These are phyloP conservation scores for Flabesymbios commensalis DNA, from an alignment of 2,888 invertebrate species.

Conservation along the genomic window DNA sequence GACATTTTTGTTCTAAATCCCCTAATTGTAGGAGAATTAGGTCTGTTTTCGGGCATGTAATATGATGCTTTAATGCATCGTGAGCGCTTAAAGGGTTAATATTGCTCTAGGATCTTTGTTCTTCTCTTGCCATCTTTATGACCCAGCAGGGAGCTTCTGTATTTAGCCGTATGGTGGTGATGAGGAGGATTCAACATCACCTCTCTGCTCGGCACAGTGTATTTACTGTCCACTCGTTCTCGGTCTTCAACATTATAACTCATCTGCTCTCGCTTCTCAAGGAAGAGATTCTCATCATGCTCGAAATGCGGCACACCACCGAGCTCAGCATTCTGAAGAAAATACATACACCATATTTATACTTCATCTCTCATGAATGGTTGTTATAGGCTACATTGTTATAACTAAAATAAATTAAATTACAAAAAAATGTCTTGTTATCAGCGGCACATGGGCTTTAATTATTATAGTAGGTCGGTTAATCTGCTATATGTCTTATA, in stretches of 20 bases:
- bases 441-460: too few species aligned
- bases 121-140: constrained; percentile 24
- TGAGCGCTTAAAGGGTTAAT: too few species aligned
- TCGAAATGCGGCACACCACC: constrained; percentile 58
- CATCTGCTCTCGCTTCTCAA: constrained; percentile 60
- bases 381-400: background rate
- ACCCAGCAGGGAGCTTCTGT: constrained; percentile 56
- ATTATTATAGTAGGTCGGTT: too few species aligned
- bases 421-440: too few species aligned
- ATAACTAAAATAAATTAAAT: background rate
- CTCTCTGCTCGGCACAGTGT: constrained; percentile 45
- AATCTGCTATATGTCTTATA: too few species aligned
- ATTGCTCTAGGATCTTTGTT: too few species aligned
- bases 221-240: constrained; percentile 52
- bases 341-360: too few species aligned
- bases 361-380: too few species aligned
- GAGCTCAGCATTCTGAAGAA: constrained; percentile 52
- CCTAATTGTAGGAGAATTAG: too few species aligned
- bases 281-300: constrained; percentile 58
- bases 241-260: constrained; percentile 57
- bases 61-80: too few species aligned
- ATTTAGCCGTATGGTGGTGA: constrained; percentile 49
- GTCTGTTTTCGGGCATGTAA: too few species aligned
- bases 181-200: constrained; percentile 51
- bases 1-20: too few species aligned